Evolutionary conservation across 1,140 invertebrate genomes (phyloP), one percentile per base, ranked within the genome.

Genomic region (Mylabris phalerata): DNA sequence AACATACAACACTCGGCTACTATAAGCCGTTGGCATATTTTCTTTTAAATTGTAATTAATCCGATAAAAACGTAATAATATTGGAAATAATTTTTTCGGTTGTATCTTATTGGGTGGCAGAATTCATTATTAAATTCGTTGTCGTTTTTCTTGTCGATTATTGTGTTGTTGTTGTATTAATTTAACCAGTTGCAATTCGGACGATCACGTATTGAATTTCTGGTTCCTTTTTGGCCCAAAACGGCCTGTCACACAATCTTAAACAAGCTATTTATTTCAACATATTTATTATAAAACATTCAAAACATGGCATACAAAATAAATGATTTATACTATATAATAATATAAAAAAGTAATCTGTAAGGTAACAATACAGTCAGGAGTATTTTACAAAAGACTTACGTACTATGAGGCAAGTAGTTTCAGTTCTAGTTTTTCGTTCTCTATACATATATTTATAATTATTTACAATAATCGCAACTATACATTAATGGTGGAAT

Each of bases 311-410:
- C 49, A 49, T 57, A 55, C 55, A 57, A 50, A 57, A 61, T 45
- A 55, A 49, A 9, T 25, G 13, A 47, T 54, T 61, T 32, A 54
- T 57, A 57, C 19, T n/a, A 9, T 11, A 9, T 10, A 10, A 40
- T 40, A 6, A 7, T 10, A 10, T 42, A 42, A 7, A 55, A 54
- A 42, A 52, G 41, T 50, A 43, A 54, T 57, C n/a, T 57, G 25
- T 38, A 48, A 61, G 62, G 62, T 64, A 64, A 64, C 62, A 59
- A 55, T 50, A 55, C 55, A 54, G 59, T 43, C 50, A 24, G 13
- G 46, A 24, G 47, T 55, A 43, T 57, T 48, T 45, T 59, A 52
- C 41, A 61, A 50, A 57, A 57, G 50, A 58, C 50, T 62, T 59
- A 59, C 27, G 39, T 50, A 50, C 56, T 62, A 59, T 55, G 50